Evolutionary conservation across 1,140 invertebrate genomes (phyloP).

Genomic region (Oncopodura yosiiana): DNA sequence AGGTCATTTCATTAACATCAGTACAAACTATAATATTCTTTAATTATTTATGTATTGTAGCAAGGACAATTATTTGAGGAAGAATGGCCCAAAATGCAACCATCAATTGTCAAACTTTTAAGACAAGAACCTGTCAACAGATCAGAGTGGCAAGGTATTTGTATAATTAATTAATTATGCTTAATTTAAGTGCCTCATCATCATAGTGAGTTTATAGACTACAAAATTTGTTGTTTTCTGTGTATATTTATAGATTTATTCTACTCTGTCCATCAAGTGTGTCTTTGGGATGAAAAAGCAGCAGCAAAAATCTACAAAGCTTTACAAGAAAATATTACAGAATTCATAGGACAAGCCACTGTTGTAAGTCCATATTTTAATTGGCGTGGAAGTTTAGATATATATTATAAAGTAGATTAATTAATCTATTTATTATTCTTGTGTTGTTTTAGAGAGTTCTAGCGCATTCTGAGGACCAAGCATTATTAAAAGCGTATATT

Average conservation of each 20-base stretch:
- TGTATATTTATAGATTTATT: no score
- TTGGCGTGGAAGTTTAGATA: not conserved
- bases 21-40: not conserved
- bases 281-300: slow-evolving; percentile 93
- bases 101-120: slow-evolving; percentile 81
- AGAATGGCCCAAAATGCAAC: slow-evolving; percentile 89
- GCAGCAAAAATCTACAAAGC: slow-evolving; percentile 75
- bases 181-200: no score
- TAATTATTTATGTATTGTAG: not conserved
- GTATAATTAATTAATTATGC: no score
- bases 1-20: no score
- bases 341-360: slow-evolving; percentile 90
- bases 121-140: slow-evolving; percentile 88
- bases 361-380: slow-evolving; percentile 45
- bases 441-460: slow-evolving; percentile 59
- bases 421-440: slow-evolving; percentile 15
- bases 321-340: slow-evolving; percentile 82
- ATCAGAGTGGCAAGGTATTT: slow-evolving; percentile 93
- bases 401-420: not conserved
- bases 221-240: no score
- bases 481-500: slow-evolving; percentile 89
- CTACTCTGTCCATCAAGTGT: slow-evolving; percentile 87
- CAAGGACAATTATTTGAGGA: slow-evolving; percentile 63
- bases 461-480: slow-evolving; percentile 84
- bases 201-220: no score